Conservation (phyloP, 1,140 invertebrate species). For the Aporrectodea caliginosa region DNA sequence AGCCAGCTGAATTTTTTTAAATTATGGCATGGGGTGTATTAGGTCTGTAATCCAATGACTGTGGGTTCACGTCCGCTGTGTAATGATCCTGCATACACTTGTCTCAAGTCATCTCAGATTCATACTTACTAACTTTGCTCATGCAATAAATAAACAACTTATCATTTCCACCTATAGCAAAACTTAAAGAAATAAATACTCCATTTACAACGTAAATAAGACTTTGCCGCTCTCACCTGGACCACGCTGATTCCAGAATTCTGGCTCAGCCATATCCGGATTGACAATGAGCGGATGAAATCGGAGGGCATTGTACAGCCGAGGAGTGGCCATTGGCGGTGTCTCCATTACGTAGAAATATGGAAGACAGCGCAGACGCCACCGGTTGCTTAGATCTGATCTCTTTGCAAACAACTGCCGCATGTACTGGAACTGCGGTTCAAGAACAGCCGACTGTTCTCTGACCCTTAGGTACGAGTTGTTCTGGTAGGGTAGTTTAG, state of each 20-base stretch:
- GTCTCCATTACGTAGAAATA: slow-evolving; percentile 20
- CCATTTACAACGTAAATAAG: no score
- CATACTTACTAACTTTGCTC: no score
- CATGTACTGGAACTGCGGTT: slow-evolving; percentile 11
- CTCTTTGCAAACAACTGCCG: not conserved
- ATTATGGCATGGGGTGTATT: no score
- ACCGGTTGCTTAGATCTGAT: not conserved
- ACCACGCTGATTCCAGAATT: slow-evolving; percentile 21
- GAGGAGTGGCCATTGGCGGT: not conserved
- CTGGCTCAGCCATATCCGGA: slow-evolving; percentile 16
- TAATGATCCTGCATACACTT: no score
- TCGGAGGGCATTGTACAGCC: slow-evolving; percentile 7
- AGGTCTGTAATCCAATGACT: no score
- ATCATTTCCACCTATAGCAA: no score
- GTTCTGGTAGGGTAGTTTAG: slow-evolving; percentile 11
- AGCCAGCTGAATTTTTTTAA: no score
- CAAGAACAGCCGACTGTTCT: not conserved
- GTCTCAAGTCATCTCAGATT: no score
- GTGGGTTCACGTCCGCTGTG: no score
- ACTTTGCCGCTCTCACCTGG: slow-evolving; percentile 20
- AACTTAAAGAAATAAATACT: no score
- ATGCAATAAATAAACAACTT: no score
- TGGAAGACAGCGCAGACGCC: slow-evolving; percentile 10
- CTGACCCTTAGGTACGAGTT: slow-evolving; percentile 7
- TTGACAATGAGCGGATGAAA: slow-evolving; percentile 8